A percentile compares a stretch with the other conserved stretches of the same genome.
These are phyloP conservation scores for Hartigia nigra DNA, from an alignment of 2,888 invertebrate genomes.

Conservation along the genomic window DNA sequence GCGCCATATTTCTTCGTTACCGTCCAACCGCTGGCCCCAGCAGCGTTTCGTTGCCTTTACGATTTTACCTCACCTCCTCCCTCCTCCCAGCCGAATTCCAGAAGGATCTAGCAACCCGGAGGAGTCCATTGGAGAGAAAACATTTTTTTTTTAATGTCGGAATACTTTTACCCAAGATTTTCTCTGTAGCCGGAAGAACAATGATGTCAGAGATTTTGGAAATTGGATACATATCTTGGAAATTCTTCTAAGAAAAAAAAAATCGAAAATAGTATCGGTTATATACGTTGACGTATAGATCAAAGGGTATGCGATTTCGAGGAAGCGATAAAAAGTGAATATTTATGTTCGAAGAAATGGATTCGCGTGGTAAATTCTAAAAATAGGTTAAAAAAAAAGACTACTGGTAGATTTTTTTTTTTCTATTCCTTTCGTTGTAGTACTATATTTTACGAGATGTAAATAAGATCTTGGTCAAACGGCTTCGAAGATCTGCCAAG, in stretches of 20 bases:
- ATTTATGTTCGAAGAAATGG: background rate
- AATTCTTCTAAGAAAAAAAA: background rate
- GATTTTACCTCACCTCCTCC: background rate
- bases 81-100: background rate
- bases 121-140: no score
- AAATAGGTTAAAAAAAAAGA: background rate
- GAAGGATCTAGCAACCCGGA: background rate
- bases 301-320: background rate
- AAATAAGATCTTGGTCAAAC: background rate
- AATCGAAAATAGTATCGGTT: background rate
- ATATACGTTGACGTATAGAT: no score
- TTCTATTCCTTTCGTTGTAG: no score
- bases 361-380: background rate
- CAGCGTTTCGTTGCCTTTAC: background rate
- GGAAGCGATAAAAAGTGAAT: background rate
- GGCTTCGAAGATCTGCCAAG: background rate
- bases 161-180: background rate
- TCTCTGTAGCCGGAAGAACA: background rate
- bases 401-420: no score
- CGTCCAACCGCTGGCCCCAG: background rate
- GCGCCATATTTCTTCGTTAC: constrained; percentile 22
- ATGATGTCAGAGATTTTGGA: background rate
- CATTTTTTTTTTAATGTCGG: no score
- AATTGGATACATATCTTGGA: background rate
- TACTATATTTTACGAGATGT: no score